Percentiles rank a stretch among this genome's conserved stretches.
phyloP scores from a whole-genome alignment of 2,888 invertebrate species.

The Agrotis exclamationis region DNA sequence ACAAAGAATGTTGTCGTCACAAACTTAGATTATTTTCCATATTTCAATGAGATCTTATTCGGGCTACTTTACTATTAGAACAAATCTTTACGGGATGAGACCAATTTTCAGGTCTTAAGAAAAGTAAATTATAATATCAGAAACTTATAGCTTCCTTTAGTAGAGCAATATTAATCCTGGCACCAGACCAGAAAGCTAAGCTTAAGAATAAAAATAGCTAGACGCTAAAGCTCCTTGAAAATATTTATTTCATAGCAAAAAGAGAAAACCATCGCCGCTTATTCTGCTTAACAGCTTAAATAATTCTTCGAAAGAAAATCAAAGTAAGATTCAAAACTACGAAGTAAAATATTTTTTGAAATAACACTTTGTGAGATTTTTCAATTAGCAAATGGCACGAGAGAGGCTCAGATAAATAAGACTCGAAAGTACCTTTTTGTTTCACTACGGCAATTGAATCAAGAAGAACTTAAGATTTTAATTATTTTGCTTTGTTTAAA shows the following conservation, averaged over 20 bases:
- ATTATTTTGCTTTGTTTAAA: conserved; percentile 27
- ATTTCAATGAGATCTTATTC: not conserved
- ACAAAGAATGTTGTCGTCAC: too few species aligned
- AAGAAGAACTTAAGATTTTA: conserved; percentile 40
- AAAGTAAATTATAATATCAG: not conserved
- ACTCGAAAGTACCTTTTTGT: conserved; percentile 64
- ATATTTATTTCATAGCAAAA: conserved; percentile 30
- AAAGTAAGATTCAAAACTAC: conserved; percentile 26
- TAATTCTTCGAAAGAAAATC: conserved; percentile 10
- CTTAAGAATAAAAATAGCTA: conserved; percentile 17
- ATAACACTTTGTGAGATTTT: conserved; percentile 61
- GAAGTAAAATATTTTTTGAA: conserved; percentile 41
- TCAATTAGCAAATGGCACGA: conserved; percentile 73
- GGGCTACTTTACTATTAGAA: not conserved
- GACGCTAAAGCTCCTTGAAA: conserved; percentile 26
- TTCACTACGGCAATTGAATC: conserved; percentile 65
- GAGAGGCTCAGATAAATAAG: conserved; percentile 70
- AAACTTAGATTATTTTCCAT: too few species aligned
- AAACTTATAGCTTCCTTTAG: not conserved
- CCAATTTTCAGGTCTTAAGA: not conserved
- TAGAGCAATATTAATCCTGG: conserved; percentile 10
- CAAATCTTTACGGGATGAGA: too few species aligned
- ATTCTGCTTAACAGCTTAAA: conserved; percentile 27
- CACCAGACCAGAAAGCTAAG: conserved; percentile 20
- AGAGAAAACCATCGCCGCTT: conserved; percentile 18